Conservation (phyloP, 2,797 vertebrate species). For the Pagetopsis macropterus region DNA sequence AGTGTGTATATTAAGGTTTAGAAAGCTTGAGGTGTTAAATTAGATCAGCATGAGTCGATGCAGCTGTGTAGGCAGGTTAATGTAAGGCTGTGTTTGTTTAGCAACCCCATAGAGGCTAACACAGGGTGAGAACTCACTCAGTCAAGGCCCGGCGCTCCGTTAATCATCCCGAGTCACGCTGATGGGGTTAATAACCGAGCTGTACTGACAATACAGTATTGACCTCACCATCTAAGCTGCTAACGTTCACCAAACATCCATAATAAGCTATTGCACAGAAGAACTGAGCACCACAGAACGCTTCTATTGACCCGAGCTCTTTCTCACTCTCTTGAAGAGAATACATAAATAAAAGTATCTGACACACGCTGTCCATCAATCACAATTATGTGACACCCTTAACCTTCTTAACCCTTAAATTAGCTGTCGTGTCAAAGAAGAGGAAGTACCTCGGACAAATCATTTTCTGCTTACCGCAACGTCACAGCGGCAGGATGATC, state of each 20-base stretch:
- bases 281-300: constrained; percentile 59
- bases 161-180: constrained; percentile 64
- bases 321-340: constrained; percentile 42
- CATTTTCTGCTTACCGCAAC: constrained; percentile 55
- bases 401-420: constrained; percentile 56
- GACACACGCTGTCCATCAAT: constrained; percentile 45
- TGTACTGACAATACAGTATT: constrained; percentile 51
- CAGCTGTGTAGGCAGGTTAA: constrained; percentile 27
- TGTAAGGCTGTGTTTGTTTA: constrained; percentile 38
- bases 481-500: constrained; percentile 24
- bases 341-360: constrained; percentile 52
- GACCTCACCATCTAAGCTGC: constrained; percentile 49
- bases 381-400: constrained; percentile 61
- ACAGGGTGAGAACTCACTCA: constrained; percentile 47
- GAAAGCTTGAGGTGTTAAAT: constrained; percentile 20
- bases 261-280: constrained; percentile 64
- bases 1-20: background rate
- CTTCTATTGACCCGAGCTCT: constrained; percentile 53
- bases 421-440: constrained; percentile 39
- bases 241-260: constrained; percentile 43
- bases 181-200: constrained; percentile 53
- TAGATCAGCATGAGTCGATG: constrained; percentile 8
- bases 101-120: constrained; percentile 21
- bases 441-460: constrained; percentile 40
- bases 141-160: constrained; percentile 48